A percentile compares a stretch with the other conserved stretches of the same genome.
Conservation (phyloP, 2,797 vertebrate genomes). For the Leptodon cayanensis region DNA sequence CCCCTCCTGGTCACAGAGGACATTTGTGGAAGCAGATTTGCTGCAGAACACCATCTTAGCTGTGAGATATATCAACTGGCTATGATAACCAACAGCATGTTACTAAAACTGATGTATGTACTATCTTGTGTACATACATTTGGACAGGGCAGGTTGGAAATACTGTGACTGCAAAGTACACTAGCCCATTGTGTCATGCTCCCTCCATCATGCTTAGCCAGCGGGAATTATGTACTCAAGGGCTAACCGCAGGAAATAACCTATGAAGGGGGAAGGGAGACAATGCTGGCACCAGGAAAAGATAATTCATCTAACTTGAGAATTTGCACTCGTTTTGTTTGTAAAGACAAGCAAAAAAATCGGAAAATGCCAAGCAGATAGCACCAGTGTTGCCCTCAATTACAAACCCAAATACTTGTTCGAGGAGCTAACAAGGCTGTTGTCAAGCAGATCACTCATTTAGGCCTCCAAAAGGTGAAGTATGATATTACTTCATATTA, state of each 20-base stretch:
- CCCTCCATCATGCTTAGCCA: neutral
- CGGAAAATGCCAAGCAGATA: neutral
- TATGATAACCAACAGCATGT: rapidly evolving
- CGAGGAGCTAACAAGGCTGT: neutral
- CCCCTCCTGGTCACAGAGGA: neutral
- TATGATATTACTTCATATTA: neutral
- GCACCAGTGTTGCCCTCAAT: rapidly evolving
- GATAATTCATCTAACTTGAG: neutral
- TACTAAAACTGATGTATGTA: neutral
- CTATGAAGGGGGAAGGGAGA: neutral
- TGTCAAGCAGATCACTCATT: neutral
- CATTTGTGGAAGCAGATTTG: neutral
- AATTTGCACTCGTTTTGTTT: neutral
- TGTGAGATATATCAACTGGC: neutral
- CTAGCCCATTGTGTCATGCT: rapidly evolving
- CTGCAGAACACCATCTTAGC: neutral
- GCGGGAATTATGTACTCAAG: neutral
- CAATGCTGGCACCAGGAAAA: neutral
- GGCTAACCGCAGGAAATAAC: neutral
- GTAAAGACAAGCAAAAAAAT: neutral
- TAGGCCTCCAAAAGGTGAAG: neutral
- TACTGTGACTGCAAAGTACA: neutral
- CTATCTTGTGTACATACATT: rapidly evolving
- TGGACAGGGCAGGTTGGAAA: neutral
- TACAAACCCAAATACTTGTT: neutral